These are phyloP conservation scores for Syngnathus acus DNA, from an alignment of 2,797 vertebrate genomes.

Conservation along the genomic window DNA sequence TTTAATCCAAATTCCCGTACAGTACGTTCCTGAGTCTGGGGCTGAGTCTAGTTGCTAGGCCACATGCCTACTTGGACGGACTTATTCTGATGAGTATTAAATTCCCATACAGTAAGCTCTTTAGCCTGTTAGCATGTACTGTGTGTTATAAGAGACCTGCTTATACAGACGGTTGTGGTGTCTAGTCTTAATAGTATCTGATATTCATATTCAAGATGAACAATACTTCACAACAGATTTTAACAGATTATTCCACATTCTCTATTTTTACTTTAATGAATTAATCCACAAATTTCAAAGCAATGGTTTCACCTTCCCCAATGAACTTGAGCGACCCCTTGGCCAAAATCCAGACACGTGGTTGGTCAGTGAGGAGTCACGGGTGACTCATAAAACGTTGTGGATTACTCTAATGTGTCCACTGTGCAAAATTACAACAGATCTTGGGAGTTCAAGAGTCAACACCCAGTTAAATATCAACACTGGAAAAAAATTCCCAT, in stretches of 20 bases:
- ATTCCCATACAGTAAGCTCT: slow-evolving; percentile 58
- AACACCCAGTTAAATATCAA: too few relatives aligned
- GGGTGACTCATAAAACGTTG: background rate
- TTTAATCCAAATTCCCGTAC: slow-evolving; percentile 18
- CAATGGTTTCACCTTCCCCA: background rate
- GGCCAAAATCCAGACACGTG: background rate
- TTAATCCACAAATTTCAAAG: background rate
- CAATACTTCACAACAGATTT: background rate
- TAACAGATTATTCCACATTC: background rate
- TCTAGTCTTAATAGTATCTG: background rate
- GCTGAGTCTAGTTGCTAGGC: slow-evolving; percentile 46
- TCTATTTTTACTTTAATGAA: background rate
- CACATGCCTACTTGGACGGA: slow-evolving; percentile 31
- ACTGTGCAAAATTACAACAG: background rate
- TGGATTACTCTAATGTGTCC: background rate
- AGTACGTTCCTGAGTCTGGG: slow-evolving; percentile 23
- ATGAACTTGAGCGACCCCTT: background rate
- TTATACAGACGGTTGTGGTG: slow-evolving; percentile 7
- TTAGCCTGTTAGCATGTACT: slow-evolving; percentile 50
- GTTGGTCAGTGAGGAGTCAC: background rate
- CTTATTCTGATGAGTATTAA: slow-evolving; percentile 65
- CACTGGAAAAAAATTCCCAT: too few relatives aligned
- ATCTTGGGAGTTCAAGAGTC: background rate
- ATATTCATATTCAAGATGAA: too few relatives aligned
- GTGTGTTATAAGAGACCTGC: slow-evolving; percentile 24